These are phyloP conservation scores for Stenodema calcarata DNA, from an alignment of 2,888 invertebrate species.

Conservation along the genomic window DNA sequence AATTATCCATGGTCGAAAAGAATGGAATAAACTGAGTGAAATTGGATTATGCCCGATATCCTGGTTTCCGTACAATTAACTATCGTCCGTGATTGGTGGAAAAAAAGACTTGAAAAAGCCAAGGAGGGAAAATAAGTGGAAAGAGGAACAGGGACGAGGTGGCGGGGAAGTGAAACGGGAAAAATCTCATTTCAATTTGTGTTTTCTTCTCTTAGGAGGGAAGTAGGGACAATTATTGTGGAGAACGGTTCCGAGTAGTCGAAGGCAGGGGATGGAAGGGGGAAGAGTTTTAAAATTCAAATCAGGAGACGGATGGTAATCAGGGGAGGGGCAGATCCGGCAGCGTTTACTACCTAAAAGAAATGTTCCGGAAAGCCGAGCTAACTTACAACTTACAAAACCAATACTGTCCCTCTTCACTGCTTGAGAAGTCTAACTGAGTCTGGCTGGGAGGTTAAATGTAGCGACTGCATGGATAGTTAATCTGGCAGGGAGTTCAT, in stretches of 20 bases:
- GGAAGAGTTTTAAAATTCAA: slow-evolving; percentile 53
- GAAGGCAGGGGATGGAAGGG: slow-evolving; percentile 9
- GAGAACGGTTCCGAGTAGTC: slow-evolving; percentile 21
- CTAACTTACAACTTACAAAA: slow-evolving; percentile 9
- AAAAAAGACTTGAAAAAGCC: slow-evolving; percentile 18
- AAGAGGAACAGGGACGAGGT: background rate
- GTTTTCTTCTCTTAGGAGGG: slow-evolving; percentile 49
- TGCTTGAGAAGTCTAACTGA: background rate
- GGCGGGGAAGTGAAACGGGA: slow-evolving; percentile 21
- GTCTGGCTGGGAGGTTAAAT: background rate
- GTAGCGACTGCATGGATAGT: background rate
- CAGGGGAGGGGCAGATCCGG: background rate
- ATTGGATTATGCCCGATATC: slow-evolving; percentile 55
- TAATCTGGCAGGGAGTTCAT: background rate
- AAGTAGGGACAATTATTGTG: slow-evolving; percentile 50
- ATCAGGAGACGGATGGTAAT: slow-evolving; percentile 50
- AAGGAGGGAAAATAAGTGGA: slow-evolving; percentile 18
- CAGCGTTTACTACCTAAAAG: slow-evolving; percentile 1
- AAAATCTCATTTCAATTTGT: slow-evolving; percentile 56
- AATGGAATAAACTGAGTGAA: slow-evolving; percentile 50
- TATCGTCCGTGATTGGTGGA: slow-evolving; percentile 53
- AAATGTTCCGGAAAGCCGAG: slow-evolving; percentile 23
- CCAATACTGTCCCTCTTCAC: slow-evolving; percentile 5
- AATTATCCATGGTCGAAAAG: slow-evolving; percentile 52
- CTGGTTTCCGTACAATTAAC: slow-evolving; percentile 55